These are phyloP conservation scores for Motacilla tschutschensis DNA, from an alignment of 2,113 vertebrate genomes.

Conservation along the genomic window DNA sequence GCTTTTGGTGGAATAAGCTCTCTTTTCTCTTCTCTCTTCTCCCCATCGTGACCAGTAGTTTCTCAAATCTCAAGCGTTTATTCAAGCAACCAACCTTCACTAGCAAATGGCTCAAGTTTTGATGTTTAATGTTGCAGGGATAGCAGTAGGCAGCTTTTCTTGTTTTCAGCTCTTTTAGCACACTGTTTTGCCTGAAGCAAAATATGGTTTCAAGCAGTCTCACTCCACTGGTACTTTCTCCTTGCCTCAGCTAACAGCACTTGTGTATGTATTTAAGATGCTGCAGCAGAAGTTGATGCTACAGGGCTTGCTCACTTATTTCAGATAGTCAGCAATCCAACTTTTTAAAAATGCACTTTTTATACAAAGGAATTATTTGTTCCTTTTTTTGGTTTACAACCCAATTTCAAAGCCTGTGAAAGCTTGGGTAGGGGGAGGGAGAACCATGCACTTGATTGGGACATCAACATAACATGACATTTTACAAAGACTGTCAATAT, in stretches of 20 bases:
- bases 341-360: neutral
- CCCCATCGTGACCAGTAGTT: conserved; percentile 26
- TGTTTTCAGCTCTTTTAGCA: conserved; percentile 63
- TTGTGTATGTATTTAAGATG: conserved; percentile 43
- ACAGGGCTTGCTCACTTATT: conserved; percentile 46
- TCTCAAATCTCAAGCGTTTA: conserved; percentile 45
- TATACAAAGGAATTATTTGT: conserved; percentile 30
- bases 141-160: conserved; percentile 54
- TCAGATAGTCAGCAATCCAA: conserved; percentile 45
- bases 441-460: conserved; percentile 19
- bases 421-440: neutral
- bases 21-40: neutral
- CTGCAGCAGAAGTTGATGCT: conserved; percentile 48
- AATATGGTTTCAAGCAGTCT: conserved; percentile 61
- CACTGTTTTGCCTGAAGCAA: conserved; percentile 68
- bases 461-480: conserved; percentile 49
- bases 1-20: conserved; percentile 23
- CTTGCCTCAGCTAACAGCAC: conserved; percentile 55
- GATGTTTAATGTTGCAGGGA: conserved; percentile 62
- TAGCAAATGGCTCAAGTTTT: conserved; percentile 53
- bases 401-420: conserved; percentile 20
- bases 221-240: conserved; percentile 22
- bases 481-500: conserved; percentile 51
- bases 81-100: conserved; percentile 43
- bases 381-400: conserved; percentile 23